Evolutionary conservation across 2,797 vertebrate genomes (phyloP).

Genomic region (Enteromius radiatus): DNA sequence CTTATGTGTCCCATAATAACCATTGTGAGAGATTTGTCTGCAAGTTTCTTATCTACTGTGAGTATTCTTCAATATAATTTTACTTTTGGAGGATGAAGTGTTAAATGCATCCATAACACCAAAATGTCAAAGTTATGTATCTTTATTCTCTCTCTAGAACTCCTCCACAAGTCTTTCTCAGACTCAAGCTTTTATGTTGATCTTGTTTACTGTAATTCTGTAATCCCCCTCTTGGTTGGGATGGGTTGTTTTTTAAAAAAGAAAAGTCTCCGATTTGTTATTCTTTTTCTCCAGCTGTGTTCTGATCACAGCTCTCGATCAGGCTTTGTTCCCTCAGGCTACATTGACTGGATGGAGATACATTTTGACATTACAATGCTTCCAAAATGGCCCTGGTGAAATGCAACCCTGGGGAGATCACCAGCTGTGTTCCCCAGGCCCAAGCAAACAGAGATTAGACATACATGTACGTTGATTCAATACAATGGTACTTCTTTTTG

Average conservation of each 20-base stretch:
- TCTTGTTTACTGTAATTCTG: conserved; percentile 48
- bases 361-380: conserved; percentile 41
- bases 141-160: conserved; percentile 29
- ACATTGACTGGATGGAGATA: conserved; percentile 43
- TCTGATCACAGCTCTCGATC: conserved; percentile 45
- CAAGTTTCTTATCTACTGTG: conserved; percentile 65
- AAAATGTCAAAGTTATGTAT: conserved; percentile 70
- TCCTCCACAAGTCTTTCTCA: not conserved
- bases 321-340: conserved; percentile 44
- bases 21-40: conserved; percentile 21
- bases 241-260: not conserved
- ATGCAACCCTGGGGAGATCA: conserved; percentile 7
- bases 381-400: conserved; percentile 47
- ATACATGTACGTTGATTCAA: conserved; percentile 18
- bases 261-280: conserved; percentile 14
- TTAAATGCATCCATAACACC: conserved; percentile 62
- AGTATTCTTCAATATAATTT: conserved; percentile 69
- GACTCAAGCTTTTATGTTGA: conserved; percentile 49
- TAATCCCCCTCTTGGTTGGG: not conserved
- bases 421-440: conserved; percentile 28
- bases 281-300: conserved; percentile 39
- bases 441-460: not conserved
- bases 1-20: not conserved
- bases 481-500: not conserved
- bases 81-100: conserved; percentile 72